Evolutionary conservation across 2,888 invertebrate genomes (phyloP).

Genomic region (Drosophila ustulata): DNA sequence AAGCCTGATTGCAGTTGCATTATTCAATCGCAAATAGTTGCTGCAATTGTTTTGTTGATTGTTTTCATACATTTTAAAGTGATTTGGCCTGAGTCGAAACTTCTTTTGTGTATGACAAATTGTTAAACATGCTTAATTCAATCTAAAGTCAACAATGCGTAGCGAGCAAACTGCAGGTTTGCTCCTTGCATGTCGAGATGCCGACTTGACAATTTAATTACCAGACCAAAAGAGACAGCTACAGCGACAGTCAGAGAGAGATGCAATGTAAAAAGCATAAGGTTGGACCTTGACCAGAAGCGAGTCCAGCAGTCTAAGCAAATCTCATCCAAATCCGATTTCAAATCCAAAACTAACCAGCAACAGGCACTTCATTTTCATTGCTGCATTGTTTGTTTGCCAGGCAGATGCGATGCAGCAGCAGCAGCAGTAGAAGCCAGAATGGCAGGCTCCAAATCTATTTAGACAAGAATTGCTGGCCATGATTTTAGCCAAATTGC

Average conservation of each 20-base stretch:
- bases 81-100: conserved; percentile 6
- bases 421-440: neutral
- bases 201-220: conserved; percentile 74
- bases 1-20: conserved; percentile 3
- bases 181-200: conserved; percentile 24
- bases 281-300: conserved; percentile 40
- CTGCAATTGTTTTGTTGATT: conserved; percentile 1
- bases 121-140: conserved; percentile 57
- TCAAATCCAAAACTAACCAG: conserved; percentile 30
- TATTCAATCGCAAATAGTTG: conserved; percentile 3
- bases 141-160: conserved; percentile 71
- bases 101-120: conserved; percentile 33
- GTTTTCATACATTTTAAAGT: conserved; percentile 33
- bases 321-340: conserved; percentile 37
- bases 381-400: conserved; percentile 40
- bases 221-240: conserved; percentile 35
- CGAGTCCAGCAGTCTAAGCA: conserved; percentile 29
- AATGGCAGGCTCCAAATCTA: conserved; percentile 43
- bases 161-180: conserved; percentile 35
- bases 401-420: no score
- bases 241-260: neutral
- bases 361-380: conserved; percentile 64
- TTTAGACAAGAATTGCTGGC: conserved; percentile 55
- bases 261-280: conserved; percentile 32
- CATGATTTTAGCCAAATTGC: conserved; percentile 71